Evolutionary conservation across 2,797 vertebrate species (phyloP).

Genomic region (Alca torda): DNA sequence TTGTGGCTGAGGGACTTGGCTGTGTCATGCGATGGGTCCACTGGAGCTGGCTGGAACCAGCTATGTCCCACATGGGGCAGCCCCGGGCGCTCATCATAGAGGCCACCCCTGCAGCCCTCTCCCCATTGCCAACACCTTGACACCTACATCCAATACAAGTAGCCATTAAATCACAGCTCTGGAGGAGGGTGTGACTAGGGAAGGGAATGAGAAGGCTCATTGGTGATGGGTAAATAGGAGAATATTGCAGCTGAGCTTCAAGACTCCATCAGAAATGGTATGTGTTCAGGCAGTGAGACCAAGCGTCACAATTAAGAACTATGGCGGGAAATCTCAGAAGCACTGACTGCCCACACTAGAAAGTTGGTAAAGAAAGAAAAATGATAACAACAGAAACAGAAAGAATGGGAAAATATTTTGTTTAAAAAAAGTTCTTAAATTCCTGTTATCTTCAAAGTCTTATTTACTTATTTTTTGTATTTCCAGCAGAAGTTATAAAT

Average conservation of each 20-base stretch:
- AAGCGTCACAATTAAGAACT: background rate
- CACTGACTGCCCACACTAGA: background rate
- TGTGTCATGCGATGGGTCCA: background rate
- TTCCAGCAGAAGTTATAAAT: slow-evolving; percentile 1
- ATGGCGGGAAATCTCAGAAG: background rate
- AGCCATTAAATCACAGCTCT: background rate
- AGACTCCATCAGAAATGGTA: background rate
- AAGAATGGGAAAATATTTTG: background rate
- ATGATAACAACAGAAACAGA: background rate
- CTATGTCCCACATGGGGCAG: rapidly evolving
- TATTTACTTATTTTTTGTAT: background rate
- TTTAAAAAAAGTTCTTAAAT: background rate
- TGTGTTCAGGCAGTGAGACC: background rate
- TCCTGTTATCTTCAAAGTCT: background rate
- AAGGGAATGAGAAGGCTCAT: background rate
- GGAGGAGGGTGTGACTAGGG: background rate
- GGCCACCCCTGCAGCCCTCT: background rate
- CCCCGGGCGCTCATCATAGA: background rate
- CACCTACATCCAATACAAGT: rapidly evolving
- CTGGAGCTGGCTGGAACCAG: background rate
- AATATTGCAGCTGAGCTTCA: background rate
- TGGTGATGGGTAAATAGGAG: background rate
- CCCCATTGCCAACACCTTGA: background rate
- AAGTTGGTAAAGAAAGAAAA: background rate
- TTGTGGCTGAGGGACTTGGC: background rate